Percentiles rank a stretch among this genome's conserved stretches.
Conservation (phyloP, 2,888 invertebrate species). For the Nymphalis polychloros region DNA sequence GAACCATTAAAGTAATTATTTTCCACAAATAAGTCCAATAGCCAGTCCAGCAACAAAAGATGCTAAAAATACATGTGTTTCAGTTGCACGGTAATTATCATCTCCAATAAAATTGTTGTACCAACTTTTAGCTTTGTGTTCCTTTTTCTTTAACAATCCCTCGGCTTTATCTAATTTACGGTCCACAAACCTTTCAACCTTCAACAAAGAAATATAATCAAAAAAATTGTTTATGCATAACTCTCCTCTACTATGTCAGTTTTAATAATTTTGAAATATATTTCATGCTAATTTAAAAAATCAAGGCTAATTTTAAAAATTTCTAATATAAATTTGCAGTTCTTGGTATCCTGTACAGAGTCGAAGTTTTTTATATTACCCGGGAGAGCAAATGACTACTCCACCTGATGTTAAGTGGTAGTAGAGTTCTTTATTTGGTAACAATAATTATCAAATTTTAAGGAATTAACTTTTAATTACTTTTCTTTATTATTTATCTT, state of each 20-base stretch:
- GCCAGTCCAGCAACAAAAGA: slow-evolving; percentile 92
- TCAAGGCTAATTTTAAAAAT: no score
- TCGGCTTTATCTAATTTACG: slow-evolving; percentile 91
- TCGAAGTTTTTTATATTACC: no score
- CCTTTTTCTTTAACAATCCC: slow-evolving; percentile 85
- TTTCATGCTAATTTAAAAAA: no score
- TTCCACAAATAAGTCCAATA: slow-evolving; percentile 83
- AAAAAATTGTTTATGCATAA: neutral
- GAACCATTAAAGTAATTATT: slow-evolving; percentile 48
- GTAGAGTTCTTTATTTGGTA: no score
- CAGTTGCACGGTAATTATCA: slow-evolving; percentile 85
- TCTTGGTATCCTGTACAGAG: no score
- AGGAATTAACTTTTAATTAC: no score
- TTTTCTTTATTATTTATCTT: no score
- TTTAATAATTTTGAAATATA: neutral
- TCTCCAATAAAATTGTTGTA: slow-evolving; percentile 86
- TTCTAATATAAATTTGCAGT: no score
- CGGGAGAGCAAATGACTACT: no score
- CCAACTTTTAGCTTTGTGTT: slow-evolving; percentile 88
- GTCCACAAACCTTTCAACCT: slow-evolving; percentile 92
- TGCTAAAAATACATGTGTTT: slow-evolving; percentile 89
- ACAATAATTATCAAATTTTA: no score
- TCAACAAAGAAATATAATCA: slow-evolving; percentile 51
- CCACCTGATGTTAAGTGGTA: no score
- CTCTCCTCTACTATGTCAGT: neutral